phyloP scores from a whole-genome alignment of 2,113 vertebrate genomes.

The Willisornis vidua region DNA sequence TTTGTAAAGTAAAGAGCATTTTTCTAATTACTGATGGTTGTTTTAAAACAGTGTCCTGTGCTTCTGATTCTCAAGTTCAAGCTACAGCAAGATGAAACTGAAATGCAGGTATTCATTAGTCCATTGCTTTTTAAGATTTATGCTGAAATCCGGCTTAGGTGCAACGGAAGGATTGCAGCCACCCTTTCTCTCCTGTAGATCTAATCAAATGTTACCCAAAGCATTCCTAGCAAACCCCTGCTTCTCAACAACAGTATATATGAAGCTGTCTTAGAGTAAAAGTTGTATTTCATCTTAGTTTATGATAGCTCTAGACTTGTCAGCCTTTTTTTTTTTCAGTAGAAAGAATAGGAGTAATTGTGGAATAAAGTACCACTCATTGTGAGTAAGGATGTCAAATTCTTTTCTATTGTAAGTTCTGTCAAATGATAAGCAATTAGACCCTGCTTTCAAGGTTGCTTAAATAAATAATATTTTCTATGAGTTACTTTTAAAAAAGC shows the following conservation, averaged over 20 bases:
- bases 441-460: background rate
- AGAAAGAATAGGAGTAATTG: constrained; percentile 6
- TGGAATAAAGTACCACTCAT: constrained; percentile 8
- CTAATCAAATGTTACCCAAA: background rate
- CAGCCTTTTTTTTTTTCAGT: background rate
- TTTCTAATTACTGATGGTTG: background rate
- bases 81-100: background rate
- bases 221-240: background rate
- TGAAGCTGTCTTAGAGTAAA: constrained; percentile 1
- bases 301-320: background rate
- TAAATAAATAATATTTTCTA: constrained; percentile 20
- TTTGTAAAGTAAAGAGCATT: background rate
- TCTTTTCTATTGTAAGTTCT: background rate
- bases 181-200: background rate
- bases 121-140: background rate
- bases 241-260: background rate
- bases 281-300: background rate
- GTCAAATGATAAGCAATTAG: constrained; percentile 46
- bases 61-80: background rate
- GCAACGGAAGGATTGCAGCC: background rate
- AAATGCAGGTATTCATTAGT: background rate
- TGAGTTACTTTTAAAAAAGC: background rate
- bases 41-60: background rate
- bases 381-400: background rate
- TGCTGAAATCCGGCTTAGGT: background rate